Evolutionary conservation across 2,113 vertebrate species (phyloP).

Genomic region (Desmodus rotundus): DNA sequence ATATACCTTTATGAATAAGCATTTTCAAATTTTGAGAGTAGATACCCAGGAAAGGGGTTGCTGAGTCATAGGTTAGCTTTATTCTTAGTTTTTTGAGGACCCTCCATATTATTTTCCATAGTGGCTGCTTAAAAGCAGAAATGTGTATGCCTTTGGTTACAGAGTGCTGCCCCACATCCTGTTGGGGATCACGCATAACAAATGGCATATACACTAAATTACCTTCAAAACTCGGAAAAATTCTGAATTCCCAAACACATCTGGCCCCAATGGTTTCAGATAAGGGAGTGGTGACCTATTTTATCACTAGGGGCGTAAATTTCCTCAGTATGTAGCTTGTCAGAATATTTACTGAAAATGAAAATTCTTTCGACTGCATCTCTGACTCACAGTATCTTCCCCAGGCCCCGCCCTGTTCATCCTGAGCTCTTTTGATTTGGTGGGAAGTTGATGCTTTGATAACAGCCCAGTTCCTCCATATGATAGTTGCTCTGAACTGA

Average conservation of each 20-base stretch:
- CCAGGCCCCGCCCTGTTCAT: no score
- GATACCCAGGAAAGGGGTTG: not conserved
- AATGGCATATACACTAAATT: not conserved
- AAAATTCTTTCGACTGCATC: not conserved
- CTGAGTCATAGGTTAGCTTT: not conserved
- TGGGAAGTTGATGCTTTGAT: not conserved
- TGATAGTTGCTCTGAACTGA: not conserved
- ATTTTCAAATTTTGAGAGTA: not conserved
- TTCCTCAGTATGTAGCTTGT: not conserved
- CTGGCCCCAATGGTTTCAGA: not conserved
- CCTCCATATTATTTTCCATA: not conserved
- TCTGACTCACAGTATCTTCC: not conserved
- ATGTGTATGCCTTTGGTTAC: not conserved
- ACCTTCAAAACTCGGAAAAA: not conserved
- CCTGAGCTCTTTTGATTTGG: not conserved
- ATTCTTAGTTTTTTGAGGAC: not conserved
- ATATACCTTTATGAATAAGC: not conserved
- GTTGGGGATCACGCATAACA: not conserved
- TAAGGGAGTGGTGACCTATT: not conserved
- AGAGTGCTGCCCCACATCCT: not conserved
- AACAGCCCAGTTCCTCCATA: not conserved
- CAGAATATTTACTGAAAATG: not conserved
- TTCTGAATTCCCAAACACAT: not conserved
- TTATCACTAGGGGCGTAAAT: not conserved
- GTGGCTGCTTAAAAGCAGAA: not conserved